Percentiles rank a stretch among this genome's conserved stretches.
Evolutionary conservation across 92 coral and sea anemone species (phyloP).

Genomic region (Paramuricea clavata): DNA sequence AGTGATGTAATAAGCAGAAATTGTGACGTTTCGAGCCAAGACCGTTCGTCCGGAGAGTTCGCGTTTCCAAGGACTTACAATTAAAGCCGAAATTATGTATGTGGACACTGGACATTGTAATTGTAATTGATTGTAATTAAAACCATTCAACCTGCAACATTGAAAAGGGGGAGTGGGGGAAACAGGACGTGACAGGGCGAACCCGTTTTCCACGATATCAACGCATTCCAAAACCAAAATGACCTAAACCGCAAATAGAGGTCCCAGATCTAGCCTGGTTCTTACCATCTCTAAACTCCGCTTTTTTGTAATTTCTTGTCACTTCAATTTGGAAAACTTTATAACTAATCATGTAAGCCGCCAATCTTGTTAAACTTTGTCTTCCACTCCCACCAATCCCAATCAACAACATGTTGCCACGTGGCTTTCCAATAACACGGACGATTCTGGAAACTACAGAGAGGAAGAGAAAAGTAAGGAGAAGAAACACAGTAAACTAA

Average conservation of each 20-base stretch:
- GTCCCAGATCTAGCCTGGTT: neutral
- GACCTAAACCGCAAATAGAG: neutral
- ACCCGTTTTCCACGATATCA: neutral
- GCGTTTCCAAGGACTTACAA: too few relatives aligned
- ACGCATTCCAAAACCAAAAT: neutral
- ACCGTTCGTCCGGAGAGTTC: too few relatives aligned
- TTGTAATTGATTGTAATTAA: too few relatives aligned
- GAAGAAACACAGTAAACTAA: too few relatives aligned
- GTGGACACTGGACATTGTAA: too few relatives aligned
- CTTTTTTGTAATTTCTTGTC: constrained; percentile 94
- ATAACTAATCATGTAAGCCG: constrained; percentile 94
- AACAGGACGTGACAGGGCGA: neutral
- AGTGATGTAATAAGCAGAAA: neutral
- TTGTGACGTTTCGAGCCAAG: neutral
- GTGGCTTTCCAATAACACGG: constrained; percentile 99
- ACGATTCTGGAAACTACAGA: constrained; percentile 87
- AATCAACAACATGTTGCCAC: constrained; percentile 97
- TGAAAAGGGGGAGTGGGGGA: neutral
- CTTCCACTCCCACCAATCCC: constrained; percentile 99
- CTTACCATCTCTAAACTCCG: constrained; percentile 97
- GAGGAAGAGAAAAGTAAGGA: neutral
- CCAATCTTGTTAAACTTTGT: constrained; percentile 89
- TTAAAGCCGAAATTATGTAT: too few relatives aligned
- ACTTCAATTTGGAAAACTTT: constrained; percentile 99
- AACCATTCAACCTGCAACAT: too few relatives aligned